Percentiles rank a stretch among this genome's conserved stretches.
Evolutionary conservation across 2,797 vertebrate genomes (phyloP).

Genomic region (Crax fasciolata): DNA sequence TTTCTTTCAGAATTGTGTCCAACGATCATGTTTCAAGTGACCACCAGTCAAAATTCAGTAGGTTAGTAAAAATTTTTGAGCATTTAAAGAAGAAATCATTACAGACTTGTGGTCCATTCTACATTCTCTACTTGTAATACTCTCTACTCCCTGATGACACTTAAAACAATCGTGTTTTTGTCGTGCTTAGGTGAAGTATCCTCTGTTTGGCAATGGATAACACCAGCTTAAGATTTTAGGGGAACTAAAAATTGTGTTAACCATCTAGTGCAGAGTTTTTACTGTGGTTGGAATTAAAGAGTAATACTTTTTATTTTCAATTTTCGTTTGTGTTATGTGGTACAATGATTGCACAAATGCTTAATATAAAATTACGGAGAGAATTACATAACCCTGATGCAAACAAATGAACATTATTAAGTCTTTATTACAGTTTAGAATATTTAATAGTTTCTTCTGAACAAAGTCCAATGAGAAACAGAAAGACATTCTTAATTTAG

Average conservation of each 20-base stretch:
- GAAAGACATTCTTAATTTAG: neutral
- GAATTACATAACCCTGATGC: neutral
- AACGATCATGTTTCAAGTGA: neutral
- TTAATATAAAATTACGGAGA: neutral
- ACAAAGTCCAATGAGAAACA: neutral
- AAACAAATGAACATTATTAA: neutral
- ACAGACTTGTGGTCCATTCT: neutral
- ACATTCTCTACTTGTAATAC: neutral
- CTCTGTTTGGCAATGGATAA: neutral
- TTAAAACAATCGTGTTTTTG: neutral
- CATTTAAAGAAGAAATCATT: neutral
- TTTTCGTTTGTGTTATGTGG: neutral
- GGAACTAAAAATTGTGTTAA: neutral
- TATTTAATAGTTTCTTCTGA: neutral
- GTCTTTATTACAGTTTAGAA: neutral
- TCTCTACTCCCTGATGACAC: neutral
- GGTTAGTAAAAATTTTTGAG: neutral
- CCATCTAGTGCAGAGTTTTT: neutral
- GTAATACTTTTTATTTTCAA: neutral
- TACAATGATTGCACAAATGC: neutral
- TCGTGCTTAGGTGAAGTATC: neutral
- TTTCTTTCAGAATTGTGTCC: neutral
- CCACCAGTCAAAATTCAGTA: neutral
- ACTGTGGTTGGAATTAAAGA: neutral
- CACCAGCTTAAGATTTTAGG: neutral